Evolutionary conservation across 2,113 vertebrate genomes (phyloP), one percentile per base, ranked within the genome.

Genomic region (Holacanthus passer): DNA sequence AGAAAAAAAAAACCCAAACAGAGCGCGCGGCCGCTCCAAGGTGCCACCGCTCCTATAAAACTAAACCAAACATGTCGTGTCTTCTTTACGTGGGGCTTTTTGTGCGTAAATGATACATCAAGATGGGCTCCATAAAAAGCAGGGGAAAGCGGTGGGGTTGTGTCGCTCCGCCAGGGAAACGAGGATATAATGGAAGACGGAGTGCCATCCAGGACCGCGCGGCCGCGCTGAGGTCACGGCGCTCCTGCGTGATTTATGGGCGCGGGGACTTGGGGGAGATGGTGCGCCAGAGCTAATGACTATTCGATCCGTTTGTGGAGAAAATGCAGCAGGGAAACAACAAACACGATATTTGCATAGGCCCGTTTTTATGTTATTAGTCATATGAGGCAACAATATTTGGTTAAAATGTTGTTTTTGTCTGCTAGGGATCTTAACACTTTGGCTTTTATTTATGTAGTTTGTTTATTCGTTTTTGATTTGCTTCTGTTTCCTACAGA

Each of bases 161-260:
- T 91, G 88, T 90, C 84, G 89, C 84, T 92, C 89, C 90, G 87
- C 87, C 88, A 84, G 91, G 92, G 89, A 94, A 94, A 92, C 91
- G 93, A 95, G 87, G 88, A 89, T 90, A 89, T 92, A 94, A 95
- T 93, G 87, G 92, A 93, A 79, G 87, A 95, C 90, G 87, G 96
- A 96, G 91, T 87, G 88, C 83, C 91, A 91, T 92, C 90, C 79
- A 90, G 90, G 84, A 84, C 71, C 87, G 92, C 77, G 90, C 83
- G 82, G 94, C 94, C 93, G 93, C 91, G 87, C 89, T 94, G 95
- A 94, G 93, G 96, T 96, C 93, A 95, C 88, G 90, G 90, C 85
- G 76, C 89, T 90, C 60, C 94, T 82, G 80, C 86, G 90, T 96
- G 90, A 95, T 96, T 92, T 97, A 94, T 89, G 93, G 91, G 91